These are phyloP conservation scores for Maniola hyperantus DNA, from an alignment of 2,888 invertebrate genomes.

Conservation along the genomic window DNA sequence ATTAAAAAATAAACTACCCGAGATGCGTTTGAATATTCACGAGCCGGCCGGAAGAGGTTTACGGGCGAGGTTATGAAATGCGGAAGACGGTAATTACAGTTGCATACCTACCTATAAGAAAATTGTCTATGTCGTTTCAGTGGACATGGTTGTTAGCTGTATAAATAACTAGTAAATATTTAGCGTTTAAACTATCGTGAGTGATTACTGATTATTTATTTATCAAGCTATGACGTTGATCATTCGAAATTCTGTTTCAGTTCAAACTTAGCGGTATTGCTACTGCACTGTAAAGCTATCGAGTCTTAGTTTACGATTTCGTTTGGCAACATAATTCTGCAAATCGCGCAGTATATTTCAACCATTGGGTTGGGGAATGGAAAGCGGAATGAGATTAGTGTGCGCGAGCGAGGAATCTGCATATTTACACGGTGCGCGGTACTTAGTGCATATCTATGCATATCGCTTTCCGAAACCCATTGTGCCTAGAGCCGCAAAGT, in stretches of 20 bases:
- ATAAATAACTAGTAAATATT: constrained; percentile 4
- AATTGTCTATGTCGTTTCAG: constrained; percentile 22
- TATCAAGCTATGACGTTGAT: no score
- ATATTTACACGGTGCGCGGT: constrained; percentile 68
- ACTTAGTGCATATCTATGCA: constrained; percentile 73
- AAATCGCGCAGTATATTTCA: constrained; percentile 8
- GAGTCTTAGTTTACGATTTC: constrained; percentile 1
- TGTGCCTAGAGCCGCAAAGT: constrained; percentile 73
- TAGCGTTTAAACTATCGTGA: no score
- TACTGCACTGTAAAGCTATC: background rate
- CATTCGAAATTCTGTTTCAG: background rate
- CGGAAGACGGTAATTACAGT: constrained; percentile 31
- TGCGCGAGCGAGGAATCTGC: constrained; percentile 52
- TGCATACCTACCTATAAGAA: constrained; percentile 24
- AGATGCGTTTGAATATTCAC: constrained; percentile 71
- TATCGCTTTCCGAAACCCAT: constrained; percentile 70
- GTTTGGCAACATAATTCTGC: background rate
- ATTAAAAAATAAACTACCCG: constrained; percentile 80
- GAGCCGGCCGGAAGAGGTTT: constrained; percentile 67
- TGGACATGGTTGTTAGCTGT: constrained; percentile 14
- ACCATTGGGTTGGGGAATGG: constrained; percentile 20
- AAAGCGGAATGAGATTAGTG: constrained; percentile 45
- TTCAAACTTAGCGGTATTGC: no score
- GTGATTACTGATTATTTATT: no score
- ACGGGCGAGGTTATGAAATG: constrained; percentile 39